phyloP scores from a whole-genome alignment of 37 sponge, comb jelly and placozoan species.

The Theonella swinhoei region DNA sequence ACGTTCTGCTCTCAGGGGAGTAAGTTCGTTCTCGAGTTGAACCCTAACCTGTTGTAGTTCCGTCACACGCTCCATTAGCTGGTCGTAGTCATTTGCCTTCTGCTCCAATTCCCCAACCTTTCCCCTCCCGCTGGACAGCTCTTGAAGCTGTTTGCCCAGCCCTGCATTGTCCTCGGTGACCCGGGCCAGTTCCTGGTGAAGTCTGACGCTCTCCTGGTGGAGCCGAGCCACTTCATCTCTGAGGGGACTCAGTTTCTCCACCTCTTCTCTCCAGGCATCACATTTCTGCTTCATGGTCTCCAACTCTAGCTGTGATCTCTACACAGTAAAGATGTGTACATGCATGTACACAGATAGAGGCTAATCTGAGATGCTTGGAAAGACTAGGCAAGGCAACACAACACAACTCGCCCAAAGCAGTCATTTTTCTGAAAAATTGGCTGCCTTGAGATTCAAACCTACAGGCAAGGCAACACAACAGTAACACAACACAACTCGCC shows the following conservation, averaged over 20 bases:
- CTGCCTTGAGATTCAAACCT: too few relatives aligned
- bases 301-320: slow-evolving; percentile 36
- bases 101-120: background rate
- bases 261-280: slow-evolving; percentile 41
- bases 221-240: slow-evolving; percentile 4
- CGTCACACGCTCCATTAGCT: slow-evolving; percentile 1
- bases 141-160: background rate
- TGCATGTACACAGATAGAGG: too few relatives aligned
- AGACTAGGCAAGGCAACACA: too few relatives aligned
- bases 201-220: background rate
- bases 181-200: background rate
- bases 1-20: slow-evolving; percentile 41
- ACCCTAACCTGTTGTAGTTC: slow-evolving; percentile 46
- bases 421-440: too few relatives aligned
- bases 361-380: too few relatives aligned
- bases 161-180: background rate
- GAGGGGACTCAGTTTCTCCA: slow-evolving; percentile 27
- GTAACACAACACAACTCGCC: too few relatives aligned
- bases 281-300: slow-evolving; percentile 50
- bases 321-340: background rate
- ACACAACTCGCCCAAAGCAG: too few relatives aligned
- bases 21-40: slow-evolving; percentile 41
- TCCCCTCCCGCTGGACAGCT: background rate
- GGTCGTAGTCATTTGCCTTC: slow-evolving; percentile 25
- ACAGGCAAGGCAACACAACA: too few relatives aligned